These are phyloP conservation scores for Barbus barbus DNA, from an alignment of 2,113 vertebrate genomes.

Conservation along the genomic window DNA sequence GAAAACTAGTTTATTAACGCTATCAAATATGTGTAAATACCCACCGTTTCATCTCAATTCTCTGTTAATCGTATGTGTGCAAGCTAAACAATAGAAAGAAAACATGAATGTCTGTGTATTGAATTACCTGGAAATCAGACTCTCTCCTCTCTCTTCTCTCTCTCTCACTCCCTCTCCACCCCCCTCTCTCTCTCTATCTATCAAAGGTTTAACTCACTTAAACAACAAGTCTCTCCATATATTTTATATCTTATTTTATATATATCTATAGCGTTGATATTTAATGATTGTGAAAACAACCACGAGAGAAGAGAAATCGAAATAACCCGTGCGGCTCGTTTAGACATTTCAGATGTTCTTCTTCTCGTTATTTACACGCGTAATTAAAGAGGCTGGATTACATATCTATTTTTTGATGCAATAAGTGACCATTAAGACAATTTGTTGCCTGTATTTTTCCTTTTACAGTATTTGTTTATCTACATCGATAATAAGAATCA, in stretches of 20 bases:
- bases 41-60: not conserved
- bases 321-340: not conserved
- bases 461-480: not conserved
- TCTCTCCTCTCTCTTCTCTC: not conserved
- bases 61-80: not conserved
- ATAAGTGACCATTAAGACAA: not conserved
- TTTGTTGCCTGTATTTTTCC: not conserved
- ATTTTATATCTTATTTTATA: not conserved
- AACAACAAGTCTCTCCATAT: not conserved
- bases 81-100: not conserved
- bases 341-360: not conserved
- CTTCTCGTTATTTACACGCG: not conserved
- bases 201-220: not conserved
- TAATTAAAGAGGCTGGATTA: not conserved
- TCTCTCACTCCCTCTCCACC: not conserved
- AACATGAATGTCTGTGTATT: not conserved
- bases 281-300: not conserved
- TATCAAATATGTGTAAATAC: not conserved
- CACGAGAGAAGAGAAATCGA: not conserved
- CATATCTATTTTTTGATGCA: not conserved
- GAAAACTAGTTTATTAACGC: not conserved
- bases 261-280: not conserved
- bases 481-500: not conserved
- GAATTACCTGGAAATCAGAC: not conserved
- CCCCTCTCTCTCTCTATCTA: too few relatives aligned